A percentile compares a stretch with the other conserved stretches of the same genome.
phyloP scores from a whole-genome alignment of 2,888 invertebrate genomes.

The Opisthograptis luteolata region DNA sequence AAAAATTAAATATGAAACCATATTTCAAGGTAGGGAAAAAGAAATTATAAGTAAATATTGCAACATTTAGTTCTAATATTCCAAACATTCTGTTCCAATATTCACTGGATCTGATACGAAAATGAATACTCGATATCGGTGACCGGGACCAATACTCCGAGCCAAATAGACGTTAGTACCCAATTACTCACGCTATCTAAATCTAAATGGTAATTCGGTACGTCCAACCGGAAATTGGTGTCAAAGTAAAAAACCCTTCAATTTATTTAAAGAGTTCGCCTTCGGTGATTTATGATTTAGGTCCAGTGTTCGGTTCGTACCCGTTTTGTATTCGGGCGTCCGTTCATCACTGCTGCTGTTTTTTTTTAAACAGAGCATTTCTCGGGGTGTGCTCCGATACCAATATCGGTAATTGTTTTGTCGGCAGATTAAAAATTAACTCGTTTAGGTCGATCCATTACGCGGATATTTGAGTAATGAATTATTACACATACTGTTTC shows the following conservation, averaged over 20 bases:
- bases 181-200: slow-evolving; percentile 35
- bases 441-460: slow-evolving; percentile 34
- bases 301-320: slow-evolving; percentile 13
- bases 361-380: slow-evolving; percentile 48
- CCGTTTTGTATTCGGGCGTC: slow-evolving; percentile 6
- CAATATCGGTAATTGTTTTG: slow-evolving; percentile 31
- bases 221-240: slow-evolving; percentile 29
- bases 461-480: slow-evolving; percentile 33
- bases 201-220: slow-evolving; percentile 33
- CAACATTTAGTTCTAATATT: too few relatives aligned
- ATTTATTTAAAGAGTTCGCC: slow-evolving; percentile 34
- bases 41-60: too few relatives aligned
- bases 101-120: too few relatives aligned
- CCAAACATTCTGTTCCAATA: too few relatives aligned
- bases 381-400: slow-evolving; percentile 38
- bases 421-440: slow-evolving; percentile 49
- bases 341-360: slow-evolving; percentile 30
- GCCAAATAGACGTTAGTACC: slow-evolving; percentile 21
- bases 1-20: too few relatives aligned
- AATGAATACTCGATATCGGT: neutral
- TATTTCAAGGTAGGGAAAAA: too few relatives aligned
- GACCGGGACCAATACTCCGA: neutral
- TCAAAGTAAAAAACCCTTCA: slow-evolving; percentile 33
- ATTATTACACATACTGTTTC: too few relatives aligned
- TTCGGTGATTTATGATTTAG: slow-evolving; percentile 33